Base-by-base conservation (phyloP, 2,113 vertebrate genomes). In the Excalfactoria chinensis region DNA sequence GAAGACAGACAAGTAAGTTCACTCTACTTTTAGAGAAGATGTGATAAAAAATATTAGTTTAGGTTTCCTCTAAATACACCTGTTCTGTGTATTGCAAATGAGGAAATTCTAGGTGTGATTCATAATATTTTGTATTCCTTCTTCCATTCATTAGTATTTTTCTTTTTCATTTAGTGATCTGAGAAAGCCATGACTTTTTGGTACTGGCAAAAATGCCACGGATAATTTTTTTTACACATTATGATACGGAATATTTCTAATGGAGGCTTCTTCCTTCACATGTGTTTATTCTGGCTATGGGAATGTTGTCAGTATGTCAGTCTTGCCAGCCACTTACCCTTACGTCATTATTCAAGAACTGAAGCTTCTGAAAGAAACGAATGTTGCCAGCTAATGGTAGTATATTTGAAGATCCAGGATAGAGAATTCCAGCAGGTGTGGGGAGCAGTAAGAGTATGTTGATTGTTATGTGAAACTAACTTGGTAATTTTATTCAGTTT, bases 301-400 rank as follows among this genome's bases (percentile, higher is more conserved):
- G 30, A 53, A 49, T 11, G 3, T 17, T 88, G 22, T 71, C 63
- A 18, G 46, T 75, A 67, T 63, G 44, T 48, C 5, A 5, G 11
- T 71, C 32, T 46, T 72, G 53, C 56, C 84, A 91, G 76, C 2
- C 15, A 19, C 74, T 71, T 74, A 44, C 30, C 53, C 48, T 77
- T 79, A 73, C 56, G 71, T 78, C 34, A 21, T 72, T 87, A 66
- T 79, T 92, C 41, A 88, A 94, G 82, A 86, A 37, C 11, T 75
- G 72, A 67, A 60, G 16, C 32, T 90, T 90, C 49, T 91, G 53
- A 82, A 73, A 64, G 49, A 78, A 92, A 53, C 35, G 5, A 66
- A 13, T 23, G 56, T 89, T 25, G 11, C n/a, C 75, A 37, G 13
- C 3, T 25, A 53, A n/a, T 10, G 40, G 15, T 6, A 44, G 14